Evolutionary conservation across 1,140 invertebrate genomes (phyloP), one percentile per base, ranked within the genome.

Genomic region (Drosophila pallidifrons): DNA sequence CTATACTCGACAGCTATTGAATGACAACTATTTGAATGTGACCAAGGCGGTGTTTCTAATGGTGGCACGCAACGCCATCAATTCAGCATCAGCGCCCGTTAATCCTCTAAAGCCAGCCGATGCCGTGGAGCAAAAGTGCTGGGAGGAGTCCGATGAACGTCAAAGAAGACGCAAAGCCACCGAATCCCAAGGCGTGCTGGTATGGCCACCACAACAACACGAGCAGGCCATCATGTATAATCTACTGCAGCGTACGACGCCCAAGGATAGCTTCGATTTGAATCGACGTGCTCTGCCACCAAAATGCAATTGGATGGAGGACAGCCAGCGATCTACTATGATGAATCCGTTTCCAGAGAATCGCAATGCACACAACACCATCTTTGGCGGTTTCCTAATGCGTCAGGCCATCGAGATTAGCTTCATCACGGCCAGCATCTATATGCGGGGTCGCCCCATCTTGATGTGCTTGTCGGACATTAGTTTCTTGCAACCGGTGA

Each of bases 321-420:
- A 77, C 7, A 76, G 77, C 1, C 64, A 72, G 49, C 71, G 78
- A 2, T 64, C 79, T 1, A 85, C 79, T 5, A 87, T 91, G 45
- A 72, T 92, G 20, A 61, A 79, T 6, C 79, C 87, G 0, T 91
- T 83, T 32, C 91, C 91, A 0, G 86, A 92, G 47, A 86, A 92
- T 69, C 79, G 96, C 46, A 97, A 97, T 93, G 92, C 96, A 5
- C 96, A 97, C 79, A 96, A 96, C 85, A 97, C 96, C 81, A 95
- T 97, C 30, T 97, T 97, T 92, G 97, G 96, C 70, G 96, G 96
- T 6, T 97, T 95, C 92, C 92, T 97, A n/a, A 97, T 97, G 96
- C 93, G 96, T 45, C 94, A 95, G 74, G 96, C 96, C 1, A 94
- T 95, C 45, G 97, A 97, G 93, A 91, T 97, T 6, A 96, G 95